These are phyloP conservation scores for Malurus splendens DNA, from an alignment of 2,797 vertebrate species.

Conservation along the genomic window DNA sequence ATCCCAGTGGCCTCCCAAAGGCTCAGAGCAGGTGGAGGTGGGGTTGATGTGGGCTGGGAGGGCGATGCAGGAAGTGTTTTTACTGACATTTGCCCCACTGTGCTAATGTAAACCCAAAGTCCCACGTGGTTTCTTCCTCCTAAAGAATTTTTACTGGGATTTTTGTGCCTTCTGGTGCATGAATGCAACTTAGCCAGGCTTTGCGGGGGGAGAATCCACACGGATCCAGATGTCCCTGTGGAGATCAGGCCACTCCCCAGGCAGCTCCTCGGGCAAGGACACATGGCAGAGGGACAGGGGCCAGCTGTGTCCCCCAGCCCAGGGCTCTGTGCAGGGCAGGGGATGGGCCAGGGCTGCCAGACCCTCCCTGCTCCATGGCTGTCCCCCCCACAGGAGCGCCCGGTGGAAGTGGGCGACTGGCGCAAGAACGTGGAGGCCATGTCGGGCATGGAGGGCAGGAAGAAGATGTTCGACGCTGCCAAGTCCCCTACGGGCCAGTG, in stretches of 20 bases:
- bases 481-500: slow-evolving; percentile 83
- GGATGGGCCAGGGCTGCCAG: neutral
- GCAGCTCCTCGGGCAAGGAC: accelerated
- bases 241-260: accelerated
- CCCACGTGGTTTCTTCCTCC: neutral
- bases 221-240: neutral
- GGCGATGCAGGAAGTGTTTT: neutral
- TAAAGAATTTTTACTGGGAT: neutral
- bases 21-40: neutral
- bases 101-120: neutral
- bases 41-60: neutral
- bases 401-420: slow-evolving; percentile 92
- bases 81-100: neutral
- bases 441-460: slow-evolving; percentile 95
- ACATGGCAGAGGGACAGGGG: accelerated
- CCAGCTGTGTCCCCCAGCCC: accelerated
- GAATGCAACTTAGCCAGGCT: neutral
- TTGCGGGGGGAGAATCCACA: neutral
- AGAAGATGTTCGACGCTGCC: slow-evolving; percentile 96
- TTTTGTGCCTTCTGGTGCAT: neutral
- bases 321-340: neutral
- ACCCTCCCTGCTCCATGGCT: too few relatives aligned
- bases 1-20: neutral
- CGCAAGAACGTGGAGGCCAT: slow-evolving; percentile 96
- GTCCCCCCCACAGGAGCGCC: slow-evolving; percentile 77